phyloP scores from a whole-genome alignment of 2,113 vertebrate species.

The Cottus gobio region DNA sequence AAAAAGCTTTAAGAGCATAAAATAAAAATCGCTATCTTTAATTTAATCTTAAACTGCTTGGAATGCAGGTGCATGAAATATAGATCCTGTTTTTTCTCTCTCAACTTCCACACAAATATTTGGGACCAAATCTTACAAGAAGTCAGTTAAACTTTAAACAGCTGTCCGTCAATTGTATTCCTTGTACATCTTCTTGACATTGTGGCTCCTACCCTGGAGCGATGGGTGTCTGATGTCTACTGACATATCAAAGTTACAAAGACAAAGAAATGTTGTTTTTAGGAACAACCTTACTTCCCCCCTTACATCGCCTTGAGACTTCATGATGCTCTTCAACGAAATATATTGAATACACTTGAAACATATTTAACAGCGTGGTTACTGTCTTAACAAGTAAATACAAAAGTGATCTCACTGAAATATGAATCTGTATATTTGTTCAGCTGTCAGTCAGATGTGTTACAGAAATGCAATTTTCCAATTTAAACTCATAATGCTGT shows the following conservation, averaged over 20 bases:
- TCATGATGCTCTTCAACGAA: background rate
- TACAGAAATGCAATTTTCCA: background rate
- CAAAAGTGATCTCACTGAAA: background rate
- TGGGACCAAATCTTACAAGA: slow-evolving; percentile 13
- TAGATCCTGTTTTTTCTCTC: background rate
- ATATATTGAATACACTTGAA: background rate
- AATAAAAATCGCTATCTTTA: background rate
- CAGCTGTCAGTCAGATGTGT: background rate
- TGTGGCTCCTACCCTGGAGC: slow-evolving; percentile 50
- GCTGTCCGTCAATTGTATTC: slow-evolving; percentile 43
- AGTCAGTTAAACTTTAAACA: slow-evolving; percentile 40
- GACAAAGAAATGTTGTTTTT: slow-evolving; percentile 44
- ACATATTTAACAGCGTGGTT: background rate
- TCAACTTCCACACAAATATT: background rate
- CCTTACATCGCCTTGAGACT: background rate
- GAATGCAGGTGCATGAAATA: background rate
- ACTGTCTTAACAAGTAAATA: background rate
- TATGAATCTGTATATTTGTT: background rate
- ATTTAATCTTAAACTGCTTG: background rate
- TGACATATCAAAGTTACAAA: slow-evolving; percentile 43
- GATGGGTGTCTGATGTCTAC: slow-evolving; percentile 25
- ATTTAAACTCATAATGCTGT: background rate
- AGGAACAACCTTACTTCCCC: slow-evolving; percentile 16
- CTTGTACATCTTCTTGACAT: slow-evolving; percentile 37
- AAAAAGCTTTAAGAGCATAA: background rate